Evolutionary conservation across 2,113 vertebrate genomes (phyloP).

Genomic region (Neoarius graeffei): DNA sequence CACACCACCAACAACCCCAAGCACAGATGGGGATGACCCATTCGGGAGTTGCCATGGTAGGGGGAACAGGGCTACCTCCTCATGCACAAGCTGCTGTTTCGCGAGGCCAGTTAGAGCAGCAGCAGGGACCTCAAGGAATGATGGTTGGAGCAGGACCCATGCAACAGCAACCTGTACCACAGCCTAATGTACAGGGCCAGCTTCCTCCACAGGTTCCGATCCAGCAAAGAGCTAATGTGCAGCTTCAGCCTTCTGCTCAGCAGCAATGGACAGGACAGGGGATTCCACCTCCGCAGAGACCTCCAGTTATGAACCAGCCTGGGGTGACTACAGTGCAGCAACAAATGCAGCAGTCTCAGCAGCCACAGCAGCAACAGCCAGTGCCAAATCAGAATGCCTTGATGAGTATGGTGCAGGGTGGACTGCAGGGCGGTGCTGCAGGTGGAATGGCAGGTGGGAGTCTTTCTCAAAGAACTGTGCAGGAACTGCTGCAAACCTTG

Average conservation of each 20-base stretch:
- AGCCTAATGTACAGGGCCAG: constrained; percentile 61
- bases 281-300: constrained; percentile 78
- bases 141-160: constrained; percentile 48
- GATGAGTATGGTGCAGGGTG: constrained; percentile 58
- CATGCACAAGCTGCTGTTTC: constrained; percentile 74
- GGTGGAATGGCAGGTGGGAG: constrained; percentile 65
- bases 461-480: constrained; percentile 68
- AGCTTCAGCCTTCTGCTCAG: constrained; percentile 74
- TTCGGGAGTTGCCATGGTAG: constrained; percentile 70
- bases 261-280: constrained; percentile 71
- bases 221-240: constrained; percentile 65
- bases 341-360: constrained; percentile 73
- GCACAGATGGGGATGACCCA: constrained; percentile 84
- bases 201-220: constrained; percentile 69
- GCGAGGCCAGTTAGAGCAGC: constrained; percentile 54
- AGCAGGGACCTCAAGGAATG: constrained; percentile 65
- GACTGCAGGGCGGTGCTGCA: constrained; percentile 76
- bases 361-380: constrained; percentile 63
- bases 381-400: constrained; percentile 47
- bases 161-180: constrained; percentile 56
- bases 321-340: constrained; percentile 73
- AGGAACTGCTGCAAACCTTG: constrained; percentile 59
- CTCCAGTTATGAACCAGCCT: constrained; percentile 86
- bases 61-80: constrained; percentile 72
- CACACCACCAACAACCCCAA: constrained; percentile 83